Conservation (phyloP, 2,888 invertebrate genomes). For the Pharmacophagus antenor region DNA sequence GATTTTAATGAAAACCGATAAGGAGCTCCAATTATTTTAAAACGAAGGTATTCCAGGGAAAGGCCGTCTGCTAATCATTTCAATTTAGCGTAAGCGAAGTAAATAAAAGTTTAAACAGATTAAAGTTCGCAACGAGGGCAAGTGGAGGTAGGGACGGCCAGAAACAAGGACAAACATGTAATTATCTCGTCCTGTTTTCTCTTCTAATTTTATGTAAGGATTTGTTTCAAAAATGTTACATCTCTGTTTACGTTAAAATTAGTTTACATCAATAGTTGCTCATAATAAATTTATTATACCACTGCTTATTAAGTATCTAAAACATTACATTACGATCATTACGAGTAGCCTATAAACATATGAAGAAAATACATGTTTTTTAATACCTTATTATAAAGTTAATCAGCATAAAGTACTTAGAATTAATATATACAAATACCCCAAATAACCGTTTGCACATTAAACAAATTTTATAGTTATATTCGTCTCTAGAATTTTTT, state of each 20-base stretch:
- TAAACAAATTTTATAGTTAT: too few species aligned
- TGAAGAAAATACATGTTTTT: too few species aligned
- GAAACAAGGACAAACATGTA: constrained; percentile 47
- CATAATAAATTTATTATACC: background rate
- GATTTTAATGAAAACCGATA: constrained; percentile 26
- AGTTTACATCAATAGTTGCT: background rate
- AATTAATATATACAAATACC: too few species aligned
- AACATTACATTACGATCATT: too few species aligned
- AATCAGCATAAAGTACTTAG: too few species aligned
- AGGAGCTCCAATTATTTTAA: constrained; percentile 27
- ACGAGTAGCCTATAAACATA: too few species aligned
- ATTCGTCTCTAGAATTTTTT: too few species aligned
- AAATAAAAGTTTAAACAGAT: constrained; percentile 79
- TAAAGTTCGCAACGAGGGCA: constrained; percentile 69
- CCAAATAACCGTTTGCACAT: too few species aligned
- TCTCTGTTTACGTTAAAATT: background rate
- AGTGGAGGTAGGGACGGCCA: constrained; percentile 37
- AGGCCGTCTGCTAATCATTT: constrained; percentile 62
- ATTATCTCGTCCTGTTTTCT: constrained; percentile 78
- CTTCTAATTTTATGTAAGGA: constrained; percentile 73
- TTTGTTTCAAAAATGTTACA: constrained; percentile 22
- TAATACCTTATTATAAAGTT: too few species aligned
- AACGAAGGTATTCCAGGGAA: constrained; percentile 44
- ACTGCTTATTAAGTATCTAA: too few species aligned
- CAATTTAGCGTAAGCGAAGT: constrained; percentile 66